Base-by-base conservation (phyloP, 2,113 vertebrate genomes). In the Pygoscelis adeliae region DNA sequence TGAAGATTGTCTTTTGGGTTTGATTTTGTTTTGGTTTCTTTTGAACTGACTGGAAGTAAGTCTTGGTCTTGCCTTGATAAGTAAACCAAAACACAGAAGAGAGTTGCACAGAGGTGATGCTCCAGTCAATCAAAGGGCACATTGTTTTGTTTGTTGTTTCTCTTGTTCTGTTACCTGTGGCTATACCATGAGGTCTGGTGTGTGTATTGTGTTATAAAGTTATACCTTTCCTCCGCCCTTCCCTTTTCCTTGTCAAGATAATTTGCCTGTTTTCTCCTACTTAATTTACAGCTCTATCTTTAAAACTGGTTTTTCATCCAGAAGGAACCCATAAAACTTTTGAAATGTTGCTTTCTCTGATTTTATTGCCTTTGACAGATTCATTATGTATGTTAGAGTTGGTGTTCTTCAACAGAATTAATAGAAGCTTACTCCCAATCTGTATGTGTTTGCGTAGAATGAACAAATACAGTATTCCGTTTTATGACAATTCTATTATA, bases 401-500 rank as follows among this genome's bases (percentile, higher is more conserved):
- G 53, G 42, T 92, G 78, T 96, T 97, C 95, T 95, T 92, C 87
- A 94, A 78, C 90, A 96, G 94, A 98, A 98, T 98, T 97, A 98
- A 97, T 98, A 80, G 95, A 95, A 87, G 53, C 76, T 97, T 94
- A 71, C 72, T 97, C 65, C 58, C 93, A 93, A 55, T 97, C 94
- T 97, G 88, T 95, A 46, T 97, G 38, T 98, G 95, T 97, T 98
- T 97, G 89, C 94, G 94, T 74, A 91, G 95, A 95, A 88, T 95
- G 90, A 98, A 95, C 88, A 97, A 98, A 98, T 93, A 94, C 67
- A 96, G 53, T 92, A 53, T 95, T 98, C 76, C 11, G 3, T 95
- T 98, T 97, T 93, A 91, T 96, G 96, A 96, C 95, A 97, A 97
- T 97, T 97, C 97, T 97, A 40, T 98, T 97, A 95, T 79, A 94